A percentile compares a stretch with the other conserved stretches of the same genome.
phyloP scores from a whole-genome alignment of 2,888 invertebrate genomes.

The Argynnis bischoffii region DNA sequence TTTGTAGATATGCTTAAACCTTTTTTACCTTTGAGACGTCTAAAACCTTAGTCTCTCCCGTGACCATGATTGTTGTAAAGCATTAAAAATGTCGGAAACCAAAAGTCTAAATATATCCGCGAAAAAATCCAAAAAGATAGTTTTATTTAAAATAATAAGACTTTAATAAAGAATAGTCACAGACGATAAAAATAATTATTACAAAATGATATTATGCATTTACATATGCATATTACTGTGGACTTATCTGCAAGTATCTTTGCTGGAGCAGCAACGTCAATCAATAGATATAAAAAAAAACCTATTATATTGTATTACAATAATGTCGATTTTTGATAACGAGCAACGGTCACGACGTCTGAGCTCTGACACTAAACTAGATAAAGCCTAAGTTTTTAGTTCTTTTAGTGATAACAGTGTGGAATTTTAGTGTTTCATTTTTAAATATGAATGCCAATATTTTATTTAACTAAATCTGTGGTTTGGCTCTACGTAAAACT shows the following conservation, averaged over 20 bases:
- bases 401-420: slow-evolving; percentile 46
- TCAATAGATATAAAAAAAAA: slow-evolving; percentile 40
- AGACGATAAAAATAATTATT: background rate
- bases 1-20: too few species aligned
- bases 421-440: slow-evolving; percentile 19
- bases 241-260: background rate
- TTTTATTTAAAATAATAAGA: too few species aligned
- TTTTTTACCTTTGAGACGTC: too few species aligned
- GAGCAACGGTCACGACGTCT: slow-evolving; percentile 46
- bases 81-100: too few species aligned
- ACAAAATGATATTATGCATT: slow-evolving; percentile 13
- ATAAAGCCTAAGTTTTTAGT: slow-evolving; percentile 64
- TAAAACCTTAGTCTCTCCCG: too few species aligned
- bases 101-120: too few species aligned
- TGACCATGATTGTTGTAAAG: too few species aligned
- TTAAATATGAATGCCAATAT: too few species aligned
- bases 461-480: too few species aligned
- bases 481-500: too few species aligned
- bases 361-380: slow-evolving; percentile 56
- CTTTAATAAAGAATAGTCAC: too few species aligned
- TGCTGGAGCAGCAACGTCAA: slow-evolving; percentile 21
- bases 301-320: slow-evolving; percentile 38
- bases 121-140: too few species aligned
- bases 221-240: background rate
- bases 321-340: slow-evolving; percentile 44